These are phyloP conservation scores for Mirounga angustirostris DNA, from an alignment of 2,113 vertebrate species.

Conservation along the genomic window DNA sequence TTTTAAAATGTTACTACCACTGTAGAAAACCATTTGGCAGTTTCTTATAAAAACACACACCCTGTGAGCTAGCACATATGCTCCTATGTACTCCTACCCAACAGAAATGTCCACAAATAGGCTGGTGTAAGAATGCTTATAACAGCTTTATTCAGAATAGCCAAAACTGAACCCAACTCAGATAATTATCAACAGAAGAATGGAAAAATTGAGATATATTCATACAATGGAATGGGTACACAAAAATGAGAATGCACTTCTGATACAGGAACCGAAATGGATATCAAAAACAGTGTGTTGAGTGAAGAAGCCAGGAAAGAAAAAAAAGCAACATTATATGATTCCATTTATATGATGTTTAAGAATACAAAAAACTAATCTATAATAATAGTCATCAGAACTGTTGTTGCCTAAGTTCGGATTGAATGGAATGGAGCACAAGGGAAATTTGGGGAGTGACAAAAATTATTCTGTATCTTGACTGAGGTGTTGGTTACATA, in stretches of 20 bases:
- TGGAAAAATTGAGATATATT: neutral
- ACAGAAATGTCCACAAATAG: neutral
- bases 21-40: neutral
- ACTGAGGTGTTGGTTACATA: neutral
- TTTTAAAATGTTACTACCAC: neutral
- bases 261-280: neutral
- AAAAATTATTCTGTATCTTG: neutral
- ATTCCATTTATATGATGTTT: neutral
- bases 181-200: neutral
- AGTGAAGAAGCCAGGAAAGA: neutral
- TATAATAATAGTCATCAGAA: slow-evolving; percentile 13
- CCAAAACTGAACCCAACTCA: neutral
- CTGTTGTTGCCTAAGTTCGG: neutral
- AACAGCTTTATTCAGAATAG: neutral
- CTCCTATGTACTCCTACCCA: neutral
- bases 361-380: neutral
- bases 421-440: neutral
- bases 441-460: neutral
- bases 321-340: neutral
- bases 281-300: neutral
- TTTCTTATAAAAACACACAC: neutral
- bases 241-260: neutral
- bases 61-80: neutral
- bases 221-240: neutral
- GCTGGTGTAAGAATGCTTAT: neutral